Evolutionary conservation across 1,140 invertebrate genomes (phyloP), one percentile per base, ranked within the genome.

Genomic region (Idris sp.): DNA sequence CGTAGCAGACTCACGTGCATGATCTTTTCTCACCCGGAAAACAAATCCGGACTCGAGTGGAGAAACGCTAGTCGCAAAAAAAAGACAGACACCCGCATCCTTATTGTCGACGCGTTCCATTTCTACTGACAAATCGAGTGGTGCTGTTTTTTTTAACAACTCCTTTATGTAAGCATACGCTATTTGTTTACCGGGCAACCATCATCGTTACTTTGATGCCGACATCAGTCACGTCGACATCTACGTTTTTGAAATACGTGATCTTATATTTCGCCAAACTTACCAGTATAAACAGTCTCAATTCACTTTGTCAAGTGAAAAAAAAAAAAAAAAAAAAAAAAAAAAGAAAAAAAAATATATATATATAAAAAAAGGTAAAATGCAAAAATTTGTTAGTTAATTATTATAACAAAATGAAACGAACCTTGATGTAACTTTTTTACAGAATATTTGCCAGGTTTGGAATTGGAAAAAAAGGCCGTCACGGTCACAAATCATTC

Each of bases 101-200:
- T 69, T 48, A 56, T 31, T 35, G 78, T 74, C 76, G 79, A 78
- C 80, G 75, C 59, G 26, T 73, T 61, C 30, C 68, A 76, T 75
- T 82, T 81, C 65, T 49, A 49, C 61, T 76, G 76, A 82, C 79
- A 83, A 84, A 84, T 84, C 75, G 76, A 43, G 18, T 58, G 59
- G 18, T 43, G 48, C 36, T 44, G 40, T 74, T 72, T 59, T 41
- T 62, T 58, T 30, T n/a, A n/a, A 22, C 25, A 30, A 31, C 13
- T 36, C 30, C 71, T 31, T 28, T 38, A 26, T 19, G 25, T 46
- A 68, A 58, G 40, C 26, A 51, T 33, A 62, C 78, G 73, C 62
- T 79, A 81, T 82, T 83, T 82, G 72, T 78, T 77, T 75, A 74
- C 41, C 19, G 33, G 59, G 59, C 35, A 18, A 8, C 69, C 65